Base-by-base conservation (phyloP, 92 coral and sea anemone genomes). In the Palythoa grandiflora region DNA sequence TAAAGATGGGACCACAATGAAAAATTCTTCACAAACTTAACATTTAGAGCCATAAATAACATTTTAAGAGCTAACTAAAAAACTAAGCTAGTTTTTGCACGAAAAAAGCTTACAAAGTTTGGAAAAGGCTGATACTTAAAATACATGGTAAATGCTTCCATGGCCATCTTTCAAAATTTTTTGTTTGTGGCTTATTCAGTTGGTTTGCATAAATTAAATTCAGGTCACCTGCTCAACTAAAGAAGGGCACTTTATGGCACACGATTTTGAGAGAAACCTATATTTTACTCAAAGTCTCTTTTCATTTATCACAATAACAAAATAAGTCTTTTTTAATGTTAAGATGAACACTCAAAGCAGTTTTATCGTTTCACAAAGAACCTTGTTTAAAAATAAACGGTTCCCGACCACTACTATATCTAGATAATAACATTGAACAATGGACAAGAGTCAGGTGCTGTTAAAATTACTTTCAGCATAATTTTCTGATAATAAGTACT, bases 131-230 rank as follows among this genome's bases (percentile, higher is more conserved):
- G 86, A 13, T 44, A 48, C 75, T 75, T 66, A 63, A 60, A 50
- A 40, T 68, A 48, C 28, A 66, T 44, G 17, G 16, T 44, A 7
- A 3, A 66, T n/a, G 86, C 75, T 51, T 81, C 75, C 86, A 81
- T 39, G n/a, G 57, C 59, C 86, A 81, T 47, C 40, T 44, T 21
- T 65, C 8, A 68, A 60, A 21, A 6, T 66, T 53, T 13, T 80
- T n/a, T 66, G 65, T 44, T 48, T 38, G 40, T 66, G 66, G 66
- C 47, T 68, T 74, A 20, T 50, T 28, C 44, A 28, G 40, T 80
- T 92, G 86, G 73, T 92, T 83, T 92, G 94, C 90, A 92, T 92
- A 89, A 80, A 89, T 92, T 92, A 92, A 65, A 79, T 60, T 16
- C 14, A 63, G 61, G 86, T 81, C 75, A 66, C 86, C 86, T 48